Evolutionary conservation across 64 coral and sea anemone species (phyloP), one percentile per base, ranked within the genome.

Genomic region (Montipora efflorescens): DNA sequence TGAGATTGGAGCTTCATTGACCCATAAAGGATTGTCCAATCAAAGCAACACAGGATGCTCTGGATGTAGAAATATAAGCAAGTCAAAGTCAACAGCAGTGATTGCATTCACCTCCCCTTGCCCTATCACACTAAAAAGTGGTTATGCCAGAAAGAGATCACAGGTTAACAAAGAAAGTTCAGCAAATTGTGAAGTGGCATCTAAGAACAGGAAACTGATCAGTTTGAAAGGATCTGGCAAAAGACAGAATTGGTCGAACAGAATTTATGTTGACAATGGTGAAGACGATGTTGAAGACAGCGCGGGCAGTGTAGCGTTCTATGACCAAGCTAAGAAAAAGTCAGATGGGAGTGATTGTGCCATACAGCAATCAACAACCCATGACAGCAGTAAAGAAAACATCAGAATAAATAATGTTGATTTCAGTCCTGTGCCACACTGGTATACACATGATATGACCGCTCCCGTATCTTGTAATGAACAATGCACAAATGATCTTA

Each of bases 81-180:
- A 78, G 67, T 51, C 7, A 3, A 47, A 8, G 64, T 69, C 50
- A 25, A 74, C 15, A n/a, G 15, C 58, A 44, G 45, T 68, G 69
- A 25, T 20, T 12, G 76, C 87, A 75, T 97, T 97, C 55, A 92
- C 78, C 79, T 92, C 96, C 64, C 89, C 93, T 72, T 84, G 88
- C 68, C 96, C 96, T 10, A 95, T 95, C 47, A 90, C 59, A 2
- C 57, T 95, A 49, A 71, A 85, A 43, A 57, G 72, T 15, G 48
- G 49, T 15, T 81, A 43, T 49, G 68, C 93, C 14, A 86, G 88
- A 68, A 95, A 90, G 55, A 90, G 88, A 90, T 62, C 75, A 58
- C 78, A 74, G 9, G 46, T 28, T 12, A 64, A 16, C 18, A 90
- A 50, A 4, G 64, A 51, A 71, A 47, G 21, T 51, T 79, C 8